Evolutionary conservation across 2,888 invertebrate species (phyloP).

Genomic region (Synergus japonicus): DNA sequence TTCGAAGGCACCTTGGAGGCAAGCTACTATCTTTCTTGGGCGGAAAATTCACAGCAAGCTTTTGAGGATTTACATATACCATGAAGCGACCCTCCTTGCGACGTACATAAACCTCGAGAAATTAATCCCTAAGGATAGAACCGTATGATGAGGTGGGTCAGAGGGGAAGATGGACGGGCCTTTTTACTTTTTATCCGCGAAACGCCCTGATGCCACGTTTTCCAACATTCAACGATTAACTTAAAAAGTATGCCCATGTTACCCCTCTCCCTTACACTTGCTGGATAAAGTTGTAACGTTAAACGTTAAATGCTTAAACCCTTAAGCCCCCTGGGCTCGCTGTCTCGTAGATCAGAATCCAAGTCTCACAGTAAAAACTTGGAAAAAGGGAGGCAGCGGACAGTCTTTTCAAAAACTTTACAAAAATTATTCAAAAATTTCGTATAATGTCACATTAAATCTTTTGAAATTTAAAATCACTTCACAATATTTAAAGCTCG

Average conservation of each 20-base stretch:
- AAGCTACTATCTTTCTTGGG: slow-evolving; percentile 20
- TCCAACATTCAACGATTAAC: slow-evolving; percentile 62
- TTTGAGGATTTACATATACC: slow-evolving; percentile 18
- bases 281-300: slow-evolving; percentile 10
- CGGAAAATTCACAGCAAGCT: slow-evolving; percentile 15
- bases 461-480: no score
- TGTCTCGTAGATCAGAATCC: not conserved
- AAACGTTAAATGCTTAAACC: slow-evolving; percentile 9
- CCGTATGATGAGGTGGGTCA: slow-evolving; percentile 61
- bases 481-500: no score
- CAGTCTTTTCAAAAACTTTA: no score
- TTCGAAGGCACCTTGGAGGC: not conserved
- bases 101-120: slow-evolving; percentile 65
- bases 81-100: slow-evolving; percentile 40
- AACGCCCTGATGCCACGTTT: slow-evolving; percentile 65
- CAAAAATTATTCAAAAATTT: no score
- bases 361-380: not conserved
- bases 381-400: not conserved
- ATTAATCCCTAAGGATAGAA: slow-evolving; percentile 68
- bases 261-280: slow-evolving; percentile 27
- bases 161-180: slow-evolving; percentile 56
- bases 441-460: no score
- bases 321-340: slow-evolving; percentile 1
- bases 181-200: slow-evolving; percentile 56
- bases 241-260: slow-evolving; percentile 50